These are phyloP conservation scores for Philopotamus ludificatus DNA, from an alignment of 1,140 invertebrate genomes.

Conservation along the genomic window DNA sequence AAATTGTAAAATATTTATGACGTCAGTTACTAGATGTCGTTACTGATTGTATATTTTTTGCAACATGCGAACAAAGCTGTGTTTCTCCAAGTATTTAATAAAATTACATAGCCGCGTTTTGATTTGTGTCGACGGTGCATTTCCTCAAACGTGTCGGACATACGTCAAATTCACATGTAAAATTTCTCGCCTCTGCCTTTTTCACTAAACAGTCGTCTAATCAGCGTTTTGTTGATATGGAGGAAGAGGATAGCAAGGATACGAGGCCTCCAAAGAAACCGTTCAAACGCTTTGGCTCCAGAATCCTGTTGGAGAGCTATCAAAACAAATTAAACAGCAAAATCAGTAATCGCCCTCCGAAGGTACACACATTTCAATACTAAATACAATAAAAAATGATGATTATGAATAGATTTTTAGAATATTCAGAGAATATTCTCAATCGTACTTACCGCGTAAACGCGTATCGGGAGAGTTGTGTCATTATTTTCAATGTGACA, in stretches of 20 bases:
- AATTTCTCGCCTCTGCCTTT: not conserved
- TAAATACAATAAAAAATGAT: no score
- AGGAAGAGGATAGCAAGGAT: conserved; percentile 13
- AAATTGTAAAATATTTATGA: no score
- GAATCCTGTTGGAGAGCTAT: conserved; percentile 23
- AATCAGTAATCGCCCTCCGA: conserved; percentile 26
- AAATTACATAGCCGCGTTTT: not conserved
- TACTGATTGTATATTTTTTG: no score
- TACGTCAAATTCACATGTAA: not conserved
- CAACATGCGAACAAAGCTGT: no score
- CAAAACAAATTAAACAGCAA: conserved; percentile 31
- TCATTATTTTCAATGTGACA: no score
- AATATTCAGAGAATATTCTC: no score
- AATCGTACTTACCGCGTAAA: no score
- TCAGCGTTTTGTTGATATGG: conserved; percentile 7
- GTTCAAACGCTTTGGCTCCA: conserved; percentile 21
- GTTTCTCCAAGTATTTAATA: no score
- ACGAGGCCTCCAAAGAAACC: conserved; percentile 16
- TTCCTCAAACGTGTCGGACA: not conserved
- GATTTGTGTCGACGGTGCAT: not conserved
- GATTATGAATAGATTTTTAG: no score
- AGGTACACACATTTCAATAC: conserved; percentile 19
- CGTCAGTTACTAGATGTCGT: no score
- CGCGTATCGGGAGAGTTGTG: no score
- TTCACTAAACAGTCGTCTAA: no score